These are phyloP conservation scores for Musca domestica DNA, from an alignment of 1,140 invertebrate species.

Conservation along the genomic window DNA sequence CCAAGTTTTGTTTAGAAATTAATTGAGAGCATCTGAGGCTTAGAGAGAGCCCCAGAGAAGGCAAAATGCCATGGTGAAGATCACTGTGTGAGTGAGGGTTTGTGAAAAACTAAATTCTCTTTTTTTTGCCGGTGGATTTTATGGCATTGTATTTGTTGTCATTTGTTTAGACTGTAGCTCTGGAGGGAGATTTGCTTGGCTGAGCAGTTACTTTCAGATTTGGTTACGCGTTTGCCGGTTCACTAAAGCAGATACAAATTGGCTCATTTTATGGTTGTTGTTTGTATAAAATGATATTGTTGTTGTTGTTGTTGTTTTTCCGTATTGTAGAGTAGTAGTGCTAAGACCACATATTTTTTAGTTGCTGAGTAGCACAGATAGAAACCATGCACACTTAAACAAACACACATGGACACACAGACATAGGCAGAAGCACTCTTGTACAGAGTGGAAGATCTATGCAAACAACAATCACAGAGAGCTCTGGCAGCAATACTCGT, in stretches of 20 bases:
- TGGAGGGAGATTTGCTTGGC: too few species aligned
- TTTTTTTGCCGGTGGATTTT: too few species aligned
- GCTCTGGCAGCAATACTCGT: not conserved
- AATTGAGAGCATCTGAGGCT: too few species aligned
- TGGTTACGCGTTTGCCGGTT: constrained; percentile 19
- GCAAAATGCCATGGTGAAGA: too few species aligned
- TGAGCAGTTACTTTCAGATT: not conserved
- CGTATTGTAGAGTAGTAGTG: not conserved
- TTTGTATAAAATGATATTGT: not conserved
- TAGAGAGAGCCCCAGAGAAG: too few species aligned
- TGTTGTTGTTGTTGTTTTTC: constrained; percentile 1
- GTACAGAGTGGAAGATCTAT: not conserved
- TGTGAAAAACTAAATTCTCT: too few species aligned
- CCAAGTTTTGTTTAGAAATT: too few species aligned
- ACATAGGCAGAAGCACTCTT: not conserved
- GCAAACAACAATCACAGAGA: not conserved
- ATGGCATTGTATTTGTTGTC: not conserved
- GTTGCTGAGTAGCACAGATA: constrained; percentile 13
- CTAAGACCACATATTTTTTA: too few species aligned
- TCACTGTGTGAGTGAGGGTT: too few species aligned
- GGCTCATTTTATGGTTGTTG: constrained; percentile 1
- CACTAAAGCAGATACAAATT: constrained; percentile 1
- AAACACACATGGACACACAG: not conserved
- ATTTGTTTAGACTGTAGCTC: constrained; percentile 14
- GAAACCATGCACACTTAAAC: not conserved